phyloP scores from a whole-genome alignment of 2,113 vertebrate species.

The Amblyornis subalaris region DNA sequence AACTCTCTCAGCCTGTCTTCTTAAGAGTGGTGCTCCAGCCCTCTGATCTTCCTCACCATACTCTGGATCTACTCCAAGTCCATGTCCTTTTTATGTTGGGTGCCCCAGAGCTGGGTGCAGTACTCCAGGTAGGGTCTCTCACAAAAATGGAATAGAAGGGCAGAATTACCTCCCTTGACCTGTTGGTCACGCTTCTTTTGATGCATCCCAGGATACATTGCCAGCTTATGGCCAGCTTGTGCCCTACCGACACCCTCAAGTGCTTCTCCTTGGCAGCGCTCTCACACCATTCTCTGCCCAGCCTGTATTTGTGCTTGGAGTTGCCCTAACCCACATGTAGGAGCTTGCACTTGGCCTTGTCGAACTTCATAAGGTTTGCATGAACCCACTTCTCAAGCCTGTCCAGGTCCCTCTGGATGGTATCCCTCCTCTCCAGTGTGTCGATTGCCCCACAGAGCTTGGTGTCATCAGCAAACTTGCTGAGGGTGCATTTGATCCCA shows the following conservation, averaged over 20 bases:
- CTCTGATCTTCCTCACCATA: too few relatives aligned
- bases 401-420: neutral
- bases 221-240: neutral
- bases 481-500: neutral
- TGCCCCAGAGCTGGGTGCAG: neutral
- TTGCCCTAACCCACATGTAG: neutral
- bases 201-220: too few relatives aligned
- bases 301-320: too few relatives aligned
- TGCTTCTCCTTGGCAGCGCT: neutral
- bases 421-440: neutral
- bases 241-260: too few relatives aligned
- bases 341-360: neutral
- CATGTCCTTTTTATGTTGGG: neutral
- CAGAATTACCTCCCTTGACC: neutral
- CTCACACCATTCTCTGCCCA: neutral
- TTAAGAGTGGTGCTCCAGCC: neutral
- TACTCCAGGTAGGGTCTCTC: neutral
- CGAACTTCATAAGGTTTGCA: too few relatives aligned
- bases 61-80: neutral
- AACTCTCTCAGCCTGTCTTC: neutral
- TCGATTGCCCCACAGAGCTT: neutral
- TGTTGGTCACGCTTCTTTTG: neutral
- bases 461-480: neutral
- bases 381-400: neutral
- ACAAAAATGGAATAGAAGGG: neutral